These are phyloP conservation scores for Seira musarum DNA, from an alignment of 2,888 invertebrate genomes.

Conservation along the genomic window DNA sequence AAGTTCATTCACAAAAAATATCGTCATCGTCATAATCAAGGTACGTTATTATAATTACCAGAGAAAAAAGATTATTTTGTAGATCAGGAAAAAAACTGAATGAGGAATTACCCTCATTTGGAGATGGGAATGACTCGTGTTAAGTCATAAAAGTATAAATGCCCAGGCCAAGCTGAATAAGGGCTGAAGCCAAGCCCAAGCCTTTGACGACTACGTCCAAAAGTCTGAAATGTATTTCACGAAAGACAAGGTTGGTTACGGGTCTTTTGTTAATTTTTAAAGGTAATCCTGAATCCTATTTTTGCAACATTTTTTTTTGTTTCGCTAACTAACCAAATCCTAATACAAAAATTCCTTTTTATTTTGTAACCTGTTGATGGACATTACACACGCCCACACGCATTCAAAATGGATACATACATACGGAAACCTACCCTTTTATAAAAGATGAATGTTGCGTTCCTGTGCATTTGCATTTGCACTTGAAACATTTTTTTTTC, in stretches of 20 bases:
- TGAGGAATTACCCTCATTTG: slow-evolving; percentile 49
- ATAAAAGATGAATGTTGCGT: slow-evolving; percentile 20
- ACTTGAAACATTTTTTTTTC: slow-evolving; percentile 26
- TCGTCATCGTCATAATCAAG: too few relatives aligned
- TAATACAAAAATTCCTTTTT: background rate
- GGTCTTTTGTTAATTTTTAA: slow-evolving; percentile 47
- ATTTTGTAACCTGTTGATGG: slow-evolving; percentile 43
- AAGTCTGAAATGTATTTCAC: too few relatives aligned
- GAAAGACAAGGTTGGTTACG: too few relatives aligned
- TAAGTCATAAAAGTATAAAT: slow-evolving; percentile 2
- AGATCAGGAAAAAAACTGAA: slow-evolving; percentile 28
- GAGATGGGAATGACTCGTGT: slow-evolving; percentile 33
- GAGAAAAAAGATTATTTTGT: slow-evolving; percentile 20
- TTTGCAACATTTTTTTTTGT: slow-evolving; percentile 8
- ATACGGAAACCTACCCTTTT: slow-evolving; percentile 13
- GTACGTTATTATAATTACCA: too few relatives aligned
- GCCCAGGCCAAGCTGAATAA: background rate
- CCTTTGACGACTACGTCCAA: too few relatives aligned
- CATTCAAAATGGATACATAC: too few relatives aligned
- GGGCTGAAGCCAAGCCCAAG: slow-evolving; percentile 33
- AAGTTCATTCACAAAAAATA: too few relatives aligned
- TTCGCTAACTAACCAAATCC: too few relatives aligned
- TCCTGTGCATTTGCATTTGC: slow-evolving; percentile 18
- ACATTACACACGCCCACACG: slow-evolving; percentile 54
- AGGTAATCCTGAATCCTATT: slow-evolving; percentile 20